Evolutionary conservation across 2,888 invertebrate species (phyloP).

Genomic region (Agrochola macilenta): DNA sequence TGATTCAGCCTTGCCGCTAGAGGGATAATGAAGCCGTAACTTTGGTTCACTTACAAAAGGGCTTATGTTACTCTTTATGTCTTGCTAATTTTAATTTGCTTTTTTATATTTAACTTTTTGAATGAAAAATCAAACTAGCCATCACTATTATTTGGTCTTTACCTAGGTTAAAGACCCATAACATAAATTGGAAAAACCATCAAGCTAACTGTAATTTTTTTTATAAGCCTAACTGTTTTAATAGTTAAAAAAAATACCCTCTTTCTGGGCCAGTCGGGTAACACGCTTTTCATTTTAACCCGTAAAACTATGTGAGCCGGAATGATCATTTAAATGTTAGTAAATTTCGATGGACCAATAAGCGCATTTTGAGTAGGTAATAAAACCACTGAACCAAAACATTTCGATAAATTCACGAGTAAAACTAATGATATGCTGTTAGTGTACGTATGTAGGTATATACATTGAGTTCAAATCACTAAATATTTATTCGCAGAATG

Average conservation of each 20-base stretch:
- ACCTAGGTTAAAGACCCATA: neutral
- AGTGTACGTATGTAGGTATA: too few relatives aligned
- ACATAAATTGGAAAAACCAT: neutral
- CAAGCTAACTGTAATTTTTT: neutral
- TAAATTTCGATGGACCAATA: neutral
- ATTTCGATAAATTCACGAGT: neutral
- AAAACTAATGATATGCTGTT: neutral
- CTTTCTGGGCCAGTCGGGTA: neutral
- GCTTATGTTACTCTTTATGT: constrained; percentile 52
- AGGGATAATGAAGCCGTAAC: constrained; percentile 67
- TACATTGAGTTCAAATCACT: neutral
- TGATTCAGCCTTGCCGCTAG: constrained; percentile 55
- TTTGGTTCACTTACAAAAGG: constrained; percentile 49
- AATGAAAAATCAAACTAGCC: neutral
- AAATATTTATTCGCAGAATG: neutral
- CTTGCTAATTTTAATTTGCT: constrained; percentile 21
- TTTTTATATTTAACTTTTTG: neutral
- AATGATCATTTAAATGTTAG: neutral
- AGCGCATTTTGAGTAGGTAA: neutral
- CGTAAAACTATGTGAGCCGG: neutral
- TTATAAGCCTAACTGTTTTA: neutral
- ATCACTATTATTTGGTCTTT: neutral
- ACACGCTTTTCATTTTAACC: neutral
- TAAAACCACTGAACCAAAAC: neutral
- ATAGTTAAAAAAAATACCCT: neutral